Evolutionary conservation across 2,888 invertebrate species (phyloP), one percentile per base, ranked within the genome.

Genomic region (Stenolophus ochropezus): DNA sequence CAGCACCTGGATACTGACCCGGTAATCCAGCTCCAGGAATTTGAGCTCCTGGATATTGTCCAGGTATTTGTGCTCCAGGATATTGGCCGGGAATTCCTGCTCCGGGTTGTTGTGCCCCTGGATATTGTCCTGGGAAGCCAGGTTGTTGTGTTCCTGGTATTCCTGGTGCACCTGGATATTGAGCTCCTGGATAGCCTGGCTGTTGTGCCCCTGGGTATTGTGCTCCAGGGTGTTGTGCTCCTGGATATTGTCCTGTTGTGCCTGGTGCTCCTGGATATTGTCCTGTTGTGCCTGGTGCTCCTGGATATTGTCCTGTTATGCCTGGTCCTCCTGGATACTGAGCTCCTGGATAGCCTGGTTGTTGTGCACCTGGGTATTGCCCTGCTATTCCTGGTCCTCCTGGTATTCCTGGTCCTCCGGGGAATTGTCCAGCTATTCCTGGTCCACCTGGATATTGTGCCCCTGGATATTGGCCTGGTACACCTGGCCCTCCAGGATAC

Each of bases 121-220:
- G 82, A 27, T 82, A 81, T 74, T 73, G 78, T 47, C 84, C 84
- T 27, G 84, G 84, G 74, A 49, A 21, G 4, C 16, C 78, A 81
- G 42, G 71, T 23, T 65, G 61, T 79, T 49, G 81, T 11, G 47
- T 33, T 3, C 73, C 80, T 4, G 80, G 75, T n/a, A n/a, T n/a
- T n/a, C n/a, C n/a, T n/a, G n/a, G n/a, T n/a, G 47, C 53, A 3
- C 73, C 80, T 4, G 80, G 75, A 42, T 25, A 73, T 33, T 51
- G 78, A 83, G 4, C 84, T 83, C 76, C 51, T 18, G 78, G 65
- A 5, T 14, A 21, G 21, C 77, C 80, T 0, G 78, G 65, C 4
- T 14, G 25, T 71, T 77, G 77, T 8, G 73, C 56, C 6, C 73
- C 80, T 16, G 73, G 75, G 53, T 65, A 65, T 76, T 74, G 78